phyloP scores from a whole-genome alignment of 2,888 invertebrate genomes.

The Leucania comma region DNA sequence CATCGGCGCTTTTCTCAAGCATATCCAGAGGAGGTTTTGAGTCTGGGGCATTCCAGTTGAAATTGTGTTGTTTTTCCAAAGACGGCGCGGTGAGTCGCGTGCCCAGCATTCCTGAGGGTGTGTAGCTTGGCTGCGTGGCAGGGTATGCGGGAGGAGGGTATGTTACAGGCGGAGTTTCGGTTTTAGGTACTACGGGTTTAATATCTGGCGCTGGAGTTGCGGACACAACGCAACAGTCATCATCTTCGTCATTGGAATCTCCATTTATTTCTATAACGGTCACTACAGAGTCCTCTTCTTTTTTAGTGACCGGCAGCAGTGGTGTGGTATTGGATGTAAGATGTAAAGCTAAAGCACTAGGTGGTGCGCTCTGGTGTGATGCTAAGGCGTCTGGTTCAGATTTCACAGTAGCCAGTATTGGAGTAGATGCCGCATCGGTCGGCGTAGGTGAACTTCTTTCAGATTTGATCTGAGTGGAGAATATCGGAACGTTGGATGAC shows the following conservation, averaged over 20 bases:
- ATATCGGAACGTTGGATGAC: constrained; percentile 74
- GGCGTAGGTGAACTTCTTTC: constrained; percentile 81
- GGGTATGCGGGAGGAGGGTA: constrained; percentile 76
- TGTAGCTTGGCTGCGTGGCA: constrained; percentile 66
- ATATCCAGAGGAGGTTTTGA: constrained; percentile 84
- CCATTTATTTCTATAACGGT: constrained; percentile 88
- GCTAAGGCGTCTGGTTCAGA: constrained; percentile 76
- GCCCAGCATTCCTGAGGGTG: constrained; percentile 66
- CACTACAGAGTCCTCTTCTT: constrained; percentile 79
- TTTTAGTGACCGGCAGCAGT: constrained; percentile 81
- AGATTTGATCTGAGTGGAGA: constrained; percentile 82
- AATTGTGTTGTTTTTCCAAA: constrained; percentile 86
- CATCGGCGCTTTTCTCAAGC: constrained; percentile 87
- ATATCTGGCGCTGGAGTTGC: constrained; percentile 85
- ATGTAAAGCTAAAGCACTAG: constrained; percentile 29
- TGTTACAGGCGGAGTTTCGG: constrained; percentile 73
- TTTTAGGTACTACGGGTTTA: constrained; percentile 84
- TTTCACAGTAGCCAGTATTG: constrained; percentile 80
- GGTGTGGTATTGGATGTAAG: constrained; percentile 63
- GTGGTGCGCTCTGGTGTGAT: constrained; percentile 46
- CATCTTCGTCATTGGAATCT: constrained; percentile 87
- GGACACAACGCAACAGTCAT: constrained; percentile 88
- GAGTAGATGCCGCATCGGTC: constrained; percentile 69
- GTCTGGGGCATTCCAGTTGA: constrained; percentile 88
- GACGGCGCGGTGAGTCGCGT: constrained; percentile 73